phyloP scores from a whole-genome alignment of 2,797 vertebrate species.

The Lates japonicus region DNA sequence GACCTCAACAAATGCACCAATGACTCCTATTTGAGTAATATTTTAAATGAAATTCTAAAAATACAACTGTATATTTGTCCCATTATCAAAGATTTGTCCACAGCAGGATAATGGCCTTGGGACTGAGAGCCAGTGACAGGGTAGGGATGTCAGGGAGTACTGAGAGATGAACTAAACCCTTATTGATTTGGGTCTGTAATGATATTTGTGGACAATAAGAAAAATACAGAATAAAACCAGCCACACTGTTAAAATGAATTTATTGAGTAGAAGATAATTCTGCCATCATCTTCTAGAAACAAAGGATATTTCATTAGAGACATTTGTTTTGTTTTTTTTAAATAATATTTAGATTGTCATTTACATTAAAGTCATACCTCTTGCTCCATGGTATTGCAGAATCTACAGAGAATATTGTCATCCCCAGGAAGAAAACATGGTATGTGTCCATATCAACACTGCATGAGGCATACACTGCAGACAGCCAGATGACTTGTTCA shows the following conservation, averaged over 20 bases:
- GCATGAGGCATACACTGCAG: not conserved
- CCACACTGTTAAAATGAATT: not conserved
- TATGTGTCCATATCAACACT: conserved; percentile 70
- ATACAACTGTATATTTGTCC: not conserved
- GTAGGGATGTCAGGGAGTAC: not conserved
- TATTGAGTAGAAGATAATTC: not conserved
- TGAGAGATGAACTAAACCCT: no score
- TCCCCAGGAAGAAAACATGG: conserved; percentile 95
- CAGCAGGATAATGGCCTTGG: not conserved
- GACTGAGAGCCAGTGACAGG: not conserved
- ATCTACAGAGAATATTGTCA: conserved; percentile 83
- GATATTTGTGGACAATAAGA: no score
- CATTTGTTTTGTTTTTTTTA: no score
- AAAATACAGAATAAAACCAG: not conserved
- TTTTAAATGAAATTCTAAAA: not conserved
- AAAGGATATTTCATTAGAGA: not conserved
- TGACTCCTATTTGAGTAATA: not conserved
- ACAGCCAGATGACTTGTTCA: not conserved
- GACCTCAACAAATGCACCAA: not conserved
- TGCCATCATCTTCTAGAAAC: not conserved
- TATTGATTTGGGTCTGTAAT: no score
- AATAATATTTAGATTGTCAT: not conserved
- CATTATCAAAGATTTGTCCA: not conserved
- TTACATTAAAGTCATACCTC: not conserved
- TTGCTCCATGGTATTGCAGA: conserved; percentile 46